Evolutionary conservation across 2,113 vertebrate genomes (phyloP), one percentile per base, ranked within the genome.

Genomic region (Daphoenositta chrysoptera): DNA sequence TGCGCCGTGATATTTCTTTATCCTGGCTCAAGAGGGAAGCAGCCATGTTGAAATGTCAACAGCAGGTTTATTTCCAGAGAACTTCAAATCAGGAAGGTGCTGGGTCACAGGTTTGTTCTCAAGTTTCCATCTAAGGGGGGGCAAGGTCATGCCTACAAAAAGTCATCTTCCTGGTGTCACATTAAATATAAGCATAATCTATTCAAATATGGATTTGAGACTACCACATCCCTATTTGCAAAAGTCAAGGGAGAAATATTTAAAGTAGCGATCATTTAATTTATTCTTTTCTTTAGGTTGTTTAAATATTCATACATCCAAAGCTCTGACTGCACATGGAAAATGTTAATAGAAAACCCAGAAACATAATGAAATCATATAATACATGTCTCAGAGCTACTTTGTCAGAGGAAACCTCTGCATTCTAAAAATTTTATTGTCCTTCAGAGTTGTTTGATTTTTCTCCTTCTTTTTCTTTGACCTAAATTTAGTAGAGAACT

Each of bases 291-390:
- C 28, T 78, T 84, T 83, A 56, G 33, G 27, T 56, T 83, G 10
- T 35, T 95, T 78, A 83, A 92, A 92, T 90, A 92, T 77, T 83
- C 79, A 83, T 60, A 35, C 28, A 71, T 54, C 35, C 47, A 89
- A 89, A 87, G 57, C 44, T 84, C 44, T 71, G 37, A 3, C 24
- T 78, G 48, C n/a, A 75, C 57, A 63, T 83, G 51, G 35, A 45
- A 92, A 87, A 89, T 87, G 53, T 68, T 84, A 91, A 91, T 45
- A 91, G 68, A 87, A 94, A 94, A 87, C 57, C 15, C 35, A 71
- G 48, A 24, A 95, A 71, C 10, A 47, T 27, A 78, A 60, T 70
- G 42, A 89, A 89, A 35, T 80, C 14, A 47, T 53, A 51, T 57
- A 61, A 86, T 64, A 66, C 3, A 39, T 65, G 7, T 81, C 35